A percentile compares a stretch with the other conserved stretches of the same genome.
Conservation (phyloP, 2,113 vertebrate genomes). For the Terrapene triunguis region DNA sequence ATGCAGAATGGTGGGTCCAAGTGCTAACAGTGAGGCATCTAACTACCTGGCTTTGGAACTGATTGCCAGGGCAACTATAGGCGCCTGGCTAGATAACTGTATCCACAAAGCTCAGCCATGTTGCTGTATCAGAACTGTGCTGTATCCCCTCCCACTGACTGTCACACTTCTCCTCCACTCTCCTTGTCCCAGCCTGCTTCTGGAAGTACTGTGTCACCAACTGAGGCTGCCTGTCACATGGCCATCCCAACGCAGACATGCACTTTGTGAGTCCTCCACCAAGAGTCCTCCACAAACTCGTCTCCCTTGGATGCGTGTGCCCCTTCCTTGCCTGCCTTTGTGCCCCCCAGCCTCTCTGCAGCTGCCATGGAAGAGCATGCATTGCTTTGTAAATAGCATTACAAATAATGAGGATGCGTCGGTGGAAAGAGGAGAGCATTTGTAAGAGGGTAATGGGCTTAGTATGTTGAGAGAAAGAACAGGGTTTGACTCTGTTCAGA, state of each 20-base stretch:
- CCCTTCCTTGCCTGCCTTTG: background rate
- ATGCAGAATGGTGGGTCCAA: background rate
- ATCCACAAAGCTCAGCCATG: background rate
- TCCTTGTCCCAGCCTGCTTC: conserved; percentile 82
- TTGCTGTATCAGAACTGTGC: fast-evolving
- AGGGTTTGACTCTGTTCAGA: background rate
- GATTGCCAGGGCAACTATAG: background rate
- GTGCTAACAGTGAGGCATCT: background rate
- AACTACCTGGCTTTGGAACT: background rate
- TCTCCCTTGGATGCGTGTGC: fast-evolving
- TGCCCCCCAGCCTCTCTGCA: background rate
- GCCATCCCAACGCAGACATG: fast-evolving
- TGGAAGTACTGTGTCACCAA: conserved; percentile 90
- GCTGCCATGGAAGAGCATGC: background rate
- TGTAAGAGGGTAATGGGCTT: background rate
- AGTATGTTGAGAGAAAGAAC: background rate
- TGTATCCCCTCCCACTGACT: fast-evolving
- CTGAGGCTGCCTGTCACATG: conserved; percentile 12
- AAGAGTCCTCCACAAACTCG: fast-evolving
- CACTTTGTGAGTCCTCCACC: too few relatives aligned
- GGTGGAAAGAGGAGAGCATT: background rate
- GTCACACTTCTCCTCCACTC: background rate
- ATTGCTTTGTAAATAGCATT: background rate
- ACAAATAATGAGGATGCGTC: background rate
- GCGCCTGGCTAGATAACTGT: background rate